Evolutionary conservation across 2,888 invertebrate genomes (phyloP), one percentile per base, ranked within the genome.

Genomic region (Drosophila sordidapex): DNA sequence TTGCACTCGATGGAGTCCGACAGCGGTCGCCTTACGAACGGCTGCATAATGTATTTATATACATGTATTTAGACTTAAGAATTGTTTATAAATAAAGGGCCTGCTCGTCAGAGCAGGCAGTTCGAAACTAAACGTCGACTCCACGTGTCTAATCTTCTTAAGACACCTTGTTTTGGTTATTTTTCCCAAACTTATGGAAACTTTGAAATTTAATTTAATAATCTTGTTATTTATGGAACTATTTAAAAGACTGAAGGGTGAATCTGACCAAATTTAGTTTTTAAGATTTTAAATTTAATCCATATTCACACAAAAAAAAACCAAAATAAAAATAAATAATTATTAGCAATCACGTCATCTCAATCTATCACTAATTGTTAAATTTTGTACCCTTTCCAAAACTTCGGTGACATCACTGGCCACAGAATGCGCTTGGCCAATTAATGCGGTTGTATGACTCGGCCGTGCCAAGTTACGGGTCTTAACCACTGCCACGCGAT

Each of bases 401-500:
- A 60, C 21, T 2, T 64, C 61, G 0, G 57, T 57, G 1, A 8
- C 57, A 27, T 52, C 33, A 21, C 76, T 76, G 11, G 40, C 4
- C 8, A 60, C 8, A 3, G 54, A 38, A 5, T 15, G 36, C 4
- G 57, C 3, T 7, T 0, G 15, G 21, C 15, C 25, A 4, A 15
- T 4, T 4, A 25, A 33, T 15, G 2, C 38, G 38, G 21, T 59
- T 21, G 6, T 2, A 13, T 29, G 29, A 33, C 11, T 18, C 6
- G 21, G 6, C 2, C 10, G 29, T 4, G 21, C 13, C 56, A 10
- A 8, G n/a, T 5, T 33, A 0, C 40, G 65, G 4, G 43, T 18
- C 15, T 68, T 79, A 3, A 57, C 58, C 1, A 74, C 36, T 1
- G 77, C 68, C 7, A 51, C n/a, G 4, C 85, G 88, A 31, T 68